phyloP scores from a whole-genome alignment of 2,888 invertebrate genomes.

The Chromoteleia sp. region DNA sequence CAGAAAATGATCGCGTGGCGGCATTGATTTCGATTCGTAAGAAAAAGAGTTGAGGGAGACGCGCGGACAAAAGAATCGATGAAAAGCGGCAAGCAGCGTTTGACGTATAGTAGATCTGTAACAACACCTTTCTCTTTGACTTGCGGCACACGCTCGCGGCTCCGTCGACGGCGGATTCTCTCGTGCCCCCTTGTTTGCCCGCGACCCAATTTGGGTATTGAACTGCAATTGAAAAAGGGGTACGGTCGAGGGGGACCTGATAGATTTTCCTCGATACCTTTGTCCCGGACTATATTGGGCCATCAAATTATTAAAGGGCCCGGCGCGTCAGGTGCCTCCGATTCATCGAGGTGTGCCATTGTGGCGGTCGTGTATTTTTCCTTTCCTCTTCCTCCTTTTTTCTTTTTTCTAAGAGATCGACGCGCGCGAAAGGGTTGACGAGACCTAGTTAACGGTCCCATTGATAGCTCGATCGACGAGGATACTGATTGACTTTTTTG shows the following conservation, averaged over 20 bases:
- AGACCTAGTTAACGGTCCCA: conserved; percentile 69
- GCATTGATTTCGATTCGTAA: conserved; percentile 71
- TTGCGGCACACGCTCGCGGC: conserved; percentile 70
- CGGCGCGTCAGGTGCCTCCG: conserved; percentile 74
- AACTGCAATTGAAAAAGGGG: conserved; percentile 82
- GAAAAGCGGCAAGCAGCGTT: conserved; percentile 57
- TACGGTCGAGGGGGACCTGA: conserved; percentile 64
- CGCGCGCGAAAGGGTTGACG: conserved; percentile 70
- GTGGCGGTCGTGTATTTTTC: conserved; percentile 53
- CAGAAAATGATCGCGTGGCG: conserved; percentile 74
- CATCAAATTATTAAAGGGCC: conserved; percentile 83
- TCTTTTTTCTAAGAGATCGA: conserved; percentile 21
- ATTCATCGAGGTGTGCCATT: conserved; percentile 70
- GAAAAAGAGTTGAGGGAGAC: conserved; percentile 55
- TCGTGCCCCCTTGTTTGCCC: conserved; percentile 72
- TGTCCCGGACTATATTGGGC: conserved; percentile 82
- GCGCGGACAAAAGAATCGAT: conserved; percentile 68
- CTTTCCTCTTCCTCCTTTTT: conserved; percentile 15
- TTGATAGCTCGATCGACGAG: conserved; percentile 66
- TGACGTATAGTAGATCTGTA: conserved; percentile 77
- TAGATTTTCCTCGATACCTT: conserved; percentile 80
- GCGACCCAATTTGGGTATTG: conserved; percentile 83
- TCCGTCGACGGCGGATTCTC: conserved; percentile 68
- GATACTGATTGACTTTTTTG: conserved; percentile 72
- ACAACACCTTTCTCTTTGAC: conserved; percentile 80